Base-by-base conservation (phyloP, 2,113 vertebrate species). In the Xyliphius kryptos region DNA sequence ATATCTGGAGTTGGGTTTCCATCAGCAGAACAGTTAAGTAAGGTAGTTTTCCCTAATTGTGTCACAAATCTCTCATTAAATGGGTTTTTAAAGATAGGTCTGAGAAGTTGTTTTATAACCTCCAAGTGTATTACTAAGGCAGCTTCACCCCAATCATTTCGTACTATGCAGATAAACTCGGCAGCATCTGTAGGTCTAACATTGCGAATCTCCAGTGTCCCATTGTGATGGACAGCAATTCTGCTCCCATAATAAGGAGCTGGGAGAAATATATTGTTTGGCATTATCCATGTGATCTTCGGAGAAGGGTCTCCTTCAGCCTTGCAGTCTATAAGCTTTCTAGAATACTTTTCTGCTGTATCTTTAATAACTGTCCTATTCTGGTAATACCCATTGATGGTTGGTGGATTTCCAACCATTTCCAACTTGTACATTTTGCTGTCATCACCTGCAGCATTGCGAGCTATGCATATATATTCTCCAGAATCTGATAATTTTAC, bases 191-290 rank as follows among this genome's bases (percentile, higher is more conserved):
- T 91, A 3, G 84, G 81, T 36, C 96, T 79, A 21, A 94, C 77
- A 3, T 98, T 93, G 48, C 89, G 87, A 15, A 99, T 93, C 74
- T 98, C 96, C 2, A 99, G 78, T 0, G 95, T 97, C 3, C 96
- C 96, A 0, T 98, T 99, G 2, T 52, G 66, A 59, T 97, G 87
- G 14, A 98, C 83, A 0, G 61, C 80, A 12, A 99, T 86, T 70
- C 96, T 88, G 74, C 94, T 91, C 2, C 96, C 95, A 0, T 89
- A 85, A 53, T 97, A 97, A 0, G 96, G 96, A 20, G 90, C 89
- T 0, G 75, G 81, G 2, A 99, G 76, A 76, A 94, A 85, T 26
- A 97, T 89, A 59, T 90, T 95, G 36, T 90, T 91, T 0, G 95
- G 95, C 92, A 97, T 91, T 72, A 97, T 85, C 96, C 96, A 99